Conservation (phyloP, 2,797 vertebrate genomes). For the Pempheris klunzingeri region DNA sequence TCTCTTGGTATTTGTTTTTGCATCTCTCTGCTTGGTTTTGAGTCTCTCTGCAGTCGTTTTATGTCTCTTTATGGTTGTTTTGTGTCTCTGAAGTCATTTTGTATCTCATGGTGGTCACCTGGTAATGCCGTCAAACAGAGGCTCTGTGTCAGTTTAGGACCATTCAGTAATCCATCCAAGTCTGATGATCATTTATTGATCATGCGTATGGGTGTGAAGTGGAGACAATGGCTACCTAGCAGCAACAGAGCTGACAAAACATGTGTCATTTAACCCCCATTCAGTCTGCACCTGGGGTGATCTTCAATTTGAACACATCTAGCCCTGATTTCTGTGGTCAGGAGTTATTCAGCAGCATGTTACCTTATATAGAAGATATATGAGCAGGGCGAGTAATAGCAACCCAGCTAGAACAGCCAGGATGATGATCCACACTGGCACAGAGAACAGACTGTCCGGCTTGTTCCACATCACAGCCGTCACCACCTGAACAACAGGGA, state of each 20-base stretch:
- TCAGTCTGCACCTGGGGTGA: background rate
- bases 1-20: background rate
- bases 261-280: no score
- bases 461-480: constrained; percentile 89
- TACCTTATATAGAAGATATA: constrained; percentile 95
- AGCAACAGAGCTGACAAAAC: no score
- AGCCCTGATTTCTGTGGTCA: background rate
- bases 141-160: background rate
- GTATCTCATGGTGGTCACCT: background rate
- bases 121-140: background rate
- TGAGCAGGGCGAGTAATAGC: constrained; percentile 90
- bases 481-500: constrained; percentile 80
- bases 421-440: constrained; percentile 94
- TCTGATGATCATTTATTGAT: background rate
- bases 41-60: background rate
- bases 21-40: no score
- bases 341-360: constrained; percentile 5
- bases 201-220: background rate
- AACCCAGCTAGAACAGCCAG: constrained; percentile 91
- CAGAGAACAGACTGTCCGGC: constrained; percentile 84
- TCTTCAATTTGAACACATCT: background rate
- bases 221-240: background rate
- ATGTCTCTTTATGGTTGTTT: background rate
- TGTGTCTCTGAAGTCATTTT: background rate
- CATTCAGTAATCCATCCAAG: background rate